Evolutionary conservation across 2,113 vertebrate genomes (phyloP).

Genomic region (Hydrolagus affinis): DNA sequence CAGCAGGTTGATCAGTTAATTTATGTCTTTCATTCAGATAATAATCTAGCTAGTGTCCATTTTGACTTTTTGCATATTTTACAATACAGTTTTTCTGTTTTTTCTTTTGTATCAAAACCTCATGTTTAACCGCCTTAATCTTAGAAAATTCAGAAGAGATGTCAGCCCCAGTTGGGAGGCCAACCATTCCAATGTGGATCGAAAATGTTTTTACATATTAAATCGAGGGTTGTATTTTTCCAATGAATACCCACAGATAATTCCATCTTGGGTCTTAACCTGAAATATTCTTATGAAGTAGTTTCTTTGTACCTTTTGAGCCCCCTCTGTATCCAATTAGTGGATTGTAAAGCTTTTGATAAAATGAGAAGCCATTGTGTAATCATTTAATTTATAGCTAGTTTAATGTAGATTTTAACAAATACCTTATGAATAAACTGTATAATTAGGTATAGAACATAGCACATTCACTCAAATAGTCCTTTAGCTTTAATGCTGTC

Average conservation of each 20-base stretch:
- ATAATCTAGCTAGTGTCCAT: too few relatives aligned
- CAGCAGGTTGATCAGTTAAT: too few relatives aligned
- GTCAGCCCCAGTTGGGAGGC: background rate
- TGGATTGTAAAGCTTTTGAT: background rate
- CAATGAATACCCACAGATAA: background rate
- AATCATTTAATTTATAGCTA: conserved; percentile 3
- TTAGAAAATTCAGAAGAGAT: background rate
- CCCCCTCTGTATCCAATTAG: background rate
- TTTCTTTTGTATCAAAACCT: too few relatives aligned
- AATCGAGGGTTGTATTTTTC: background rate
- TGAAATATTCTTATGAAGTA: background rate
- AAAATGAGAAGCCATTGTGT: background rate
- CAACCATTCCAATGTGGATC: background rate
- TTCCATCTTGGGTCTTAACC: background rate
- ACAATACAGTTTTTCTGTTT: too few relatives aligned
- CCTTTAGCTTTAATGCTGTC: background rate
- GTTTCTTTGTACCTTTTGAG: background rate
- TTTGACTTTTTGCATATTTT: too few relatives aligned
- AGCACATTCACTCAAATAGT: background rate
- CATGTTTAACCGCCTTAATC: background rate
- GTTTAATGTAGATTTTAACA: background rate
- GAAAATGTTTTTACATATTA: background rate
- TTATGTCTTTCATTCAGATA: too few relatives aligned
- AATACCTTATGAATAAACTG: conserved; percentile 21
- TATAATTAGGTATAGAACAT: background rate